Conservation (phyloP, 2,113 vertebrate genomes). For the Dascyllus trimaculatus region DNA sequence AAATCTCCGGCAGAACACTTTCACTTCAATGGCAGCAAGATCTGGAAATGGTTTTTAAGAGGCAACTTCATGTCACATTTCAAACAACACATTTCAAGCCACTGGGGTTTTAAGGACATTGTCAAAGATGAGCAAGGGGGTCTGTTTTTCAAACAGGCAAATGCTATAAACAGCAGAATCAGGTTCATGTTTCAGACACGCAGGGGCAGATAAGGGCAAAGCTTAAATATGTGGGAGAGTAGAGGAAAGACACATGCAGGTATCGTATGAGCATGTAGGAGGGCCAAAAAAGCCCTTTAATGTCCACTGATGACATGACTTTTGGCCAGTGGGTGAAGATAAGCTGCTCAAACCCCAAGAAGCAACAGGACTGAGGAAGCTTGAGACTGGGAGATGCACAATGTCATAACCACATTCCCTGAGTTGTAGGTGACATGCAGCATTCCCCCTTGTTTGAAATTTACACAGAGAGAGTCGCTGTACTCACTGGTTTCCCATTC, state of each 20-base stretch:
- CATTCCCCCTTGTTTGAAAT: conserved; percentile 70
- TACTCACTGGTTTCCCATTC: conserved; percentile 91
- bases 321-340: conserved; percentile 39
- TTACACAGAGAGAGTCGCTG: conserved; percentile 69
- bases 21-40: conserved; percentile 20
- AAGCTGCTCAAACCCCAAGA: conserved; percentile 49
- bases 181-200: conserved; percentile 50
- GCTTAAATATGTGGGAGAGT: conserved; percentile 48
- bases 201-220: conserved; percentile 43
- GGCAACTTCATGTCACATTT: conserved; percentile 15
- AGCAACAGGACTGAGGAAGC: conserved; percentile 61
- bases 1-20: conserved; percentile 5
- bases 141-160: conserved; percentile 51
- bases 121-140: conserved; percentile 42
- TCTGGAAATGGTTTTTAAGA: neutral
- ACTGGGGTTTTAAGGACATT: conserved; percentile 18
- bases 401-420: conserved; percentile 60
- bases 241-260: conserved; percentile 74
- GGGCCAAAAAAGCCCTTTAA: conserved; percentile 33
- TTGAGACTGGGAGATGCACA: conserved; percentile 52
- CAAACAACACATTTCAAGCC: conserved; percentile 31
- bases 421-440: conserved; percentile 79
- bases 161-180: conserved; percentile 62
- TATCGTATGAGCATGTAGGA: conserved; percentile 43
- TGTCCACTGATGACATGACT: conserved; percentile 51